Evolutionary conservation across 2,113 vertebrate genomes (phyloP).

Genomic region (Charadrius vociferus): DNA sequence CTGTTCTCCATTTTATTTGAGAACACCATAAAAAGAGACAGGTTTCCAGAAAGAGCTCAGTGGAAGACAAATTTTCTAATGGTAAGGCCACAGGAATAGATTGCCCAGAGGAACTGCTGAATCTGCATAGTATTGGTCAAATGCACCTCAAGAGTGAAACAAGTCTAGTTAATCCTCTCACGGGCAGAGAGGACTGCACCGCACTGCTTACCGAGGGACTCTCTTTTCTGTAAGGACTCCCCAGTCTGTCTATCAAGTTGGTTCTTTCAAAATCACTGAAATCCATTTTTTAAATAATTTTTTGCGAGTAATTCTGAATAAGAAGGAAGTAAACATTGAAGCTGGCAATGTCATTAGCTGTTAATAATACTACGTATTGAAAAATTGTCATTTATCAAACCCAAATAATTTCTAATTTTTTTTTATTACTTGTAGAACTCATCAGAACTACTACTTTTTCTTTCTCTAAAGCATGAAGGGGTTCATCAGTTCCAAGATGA

Average conservation of each 20-base stretch:
- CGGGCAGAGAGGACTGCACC: background rate
- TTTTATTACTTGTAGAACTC: background rate
- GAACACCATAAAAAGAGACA: background rate
- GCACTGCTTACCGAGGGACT: background rate
- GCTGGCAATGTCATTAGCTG: background rate
- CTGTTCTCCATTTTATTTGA: background rate
- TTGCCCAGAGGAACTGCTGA: background rate
- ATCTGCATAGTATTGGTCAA: fast-evolving
- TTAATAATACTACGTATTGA: background rate
- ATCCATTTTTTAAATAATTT: background rate
- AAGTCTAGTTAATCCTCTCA: background rate
- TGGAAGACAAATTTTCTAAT: fast-evolving
- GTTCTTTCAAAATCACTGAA: background rate
- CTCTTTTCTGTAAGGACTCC: background rate
- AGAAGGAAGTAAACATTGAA: background rate
- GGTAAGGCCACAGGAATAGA: background rate
- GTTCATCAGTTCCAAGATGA: background rate
- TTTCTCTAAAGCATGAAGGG: background rate
- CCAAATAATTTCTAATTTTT: background rate
- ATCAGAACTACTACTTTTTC: background rate
- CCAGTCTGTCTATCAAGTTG: background rate
- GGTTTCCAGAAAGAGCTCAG: background rate
- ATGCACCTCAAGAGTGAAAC: background rate
- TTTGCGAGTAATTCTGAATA: background rate
- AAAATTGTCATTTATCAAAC: background rate